Evolutionary conservation across 2,888 invertebrate genomes (phyloP).

Genomic region (Liposcelis brunnea): DNA sequence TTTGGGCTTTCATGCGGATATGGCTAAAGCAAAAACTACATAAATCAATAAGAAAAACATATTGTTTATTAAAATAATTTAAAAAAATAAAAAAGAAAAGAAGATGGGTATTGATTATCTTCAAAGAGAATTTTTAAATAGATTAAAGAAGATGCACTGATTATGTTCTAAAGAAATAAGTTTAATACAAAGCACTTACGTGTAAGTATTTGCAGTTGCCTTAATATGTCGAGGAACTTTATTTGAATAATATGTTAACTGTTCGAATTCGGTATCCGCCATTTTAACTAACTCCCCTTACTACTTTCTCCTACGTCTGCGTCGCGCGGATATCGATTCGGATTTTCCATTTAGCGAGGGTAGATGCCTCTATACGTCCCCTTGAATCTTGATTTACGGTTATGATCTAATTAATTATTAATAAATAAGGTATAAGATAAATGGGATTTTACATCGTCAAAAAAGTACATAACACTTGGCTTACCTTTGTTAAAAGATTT

Average conservation of each 20-base stretch:
- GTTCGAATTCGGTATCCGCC: conserved; percentile 89
- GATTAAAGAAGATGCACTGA: no score
- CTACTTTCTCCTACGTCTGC: not conserved
- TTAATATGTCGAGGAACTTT: conserved; percentile 60
- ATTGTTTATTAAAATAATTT: conserved; percentile 1
- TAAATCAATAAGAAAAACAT: conserved; percentile 6
- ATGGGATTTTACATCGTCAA: no score
- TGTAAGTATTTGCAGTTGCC: conserved; percentile 68
- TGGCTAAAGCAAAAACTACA: conserved; percentile 9
- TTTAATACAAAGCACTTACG: conserved; percentile 59
- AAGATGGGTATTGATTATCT: not conserved
- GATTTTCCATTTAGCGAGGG: not conserved
- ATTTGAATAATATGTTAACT: conserved; percentile 76
- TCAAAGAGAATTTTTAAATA: no score
- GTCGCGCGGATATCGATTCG: conserved; percentile 8
- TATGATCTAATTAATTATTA: no score
- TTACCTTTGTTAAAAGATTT: no score
- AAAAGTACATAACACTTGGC: no score
- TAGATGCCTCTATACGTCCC: no score
- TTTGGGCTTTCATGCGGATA: no score
- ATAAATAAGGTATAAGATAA: no score
- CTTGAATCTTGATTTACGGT: no score
- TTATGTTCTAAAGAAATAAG: no score
- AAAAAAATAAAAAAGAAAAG: not conserved
- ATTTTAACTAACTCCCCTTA: conserved; percentile 27